These are phyloP conservation scores for Sylvilagus floridanus DNA, from an alignment of 2,797 vertebrate species.

Conservation along the genomic window DNA sequence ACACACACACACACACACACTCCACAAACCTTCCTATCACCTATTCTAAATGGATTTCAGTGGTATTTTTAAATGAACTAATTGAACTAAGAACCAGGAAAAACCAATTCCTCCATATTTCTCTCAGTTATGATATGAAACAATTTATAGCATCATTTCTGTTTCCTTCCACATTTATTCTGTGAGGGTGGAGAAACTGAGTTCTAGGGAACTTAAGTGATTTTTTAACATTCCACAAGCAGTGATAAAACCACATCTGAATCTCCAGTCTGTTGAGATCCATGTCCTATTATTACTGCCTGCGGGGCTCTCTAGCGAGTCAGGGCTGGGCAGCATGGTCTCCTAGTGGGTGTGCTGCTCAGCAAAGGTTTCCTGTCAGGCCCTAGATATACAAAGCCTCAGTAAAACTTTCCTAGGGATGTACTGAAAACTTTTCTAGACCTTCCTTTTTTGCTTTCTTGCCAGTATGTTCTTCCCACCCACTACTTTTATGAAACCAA, in stretches of 20 bases:
- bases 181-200: background rate
- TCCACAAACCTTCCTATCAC: background rate
- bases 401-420: background rate
- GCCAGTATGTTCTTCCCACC: constrained; percentile 7
- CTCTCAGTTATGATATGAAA: constrained; percentile 13
- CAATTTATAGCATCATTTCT: background rate
- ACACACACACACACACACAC: background rate
- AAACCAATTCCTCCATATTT: background rate
- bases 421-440: background rate
- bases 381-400: background rate
- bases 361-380: background rate
- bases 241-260: background rate
- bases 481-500: constrained; percentile 55
- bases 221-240: background rate
- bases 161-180: background rate
- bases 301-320: background rate
- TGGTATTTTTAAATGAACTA: background rate
- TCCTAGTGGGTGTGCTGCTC: background rate
- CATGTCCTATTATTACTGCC: background rate
- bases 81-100: background rate
- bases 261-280: background rate
- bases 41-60: background rate
- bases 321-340: background rate
- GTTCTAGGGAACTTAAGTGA: background rate
- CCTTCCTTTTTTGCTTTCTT: background rate